phyloP scores from a whole-genome alignment of 2,113 vertebrate genomes.

The Mastomys natalensis region DNA sequence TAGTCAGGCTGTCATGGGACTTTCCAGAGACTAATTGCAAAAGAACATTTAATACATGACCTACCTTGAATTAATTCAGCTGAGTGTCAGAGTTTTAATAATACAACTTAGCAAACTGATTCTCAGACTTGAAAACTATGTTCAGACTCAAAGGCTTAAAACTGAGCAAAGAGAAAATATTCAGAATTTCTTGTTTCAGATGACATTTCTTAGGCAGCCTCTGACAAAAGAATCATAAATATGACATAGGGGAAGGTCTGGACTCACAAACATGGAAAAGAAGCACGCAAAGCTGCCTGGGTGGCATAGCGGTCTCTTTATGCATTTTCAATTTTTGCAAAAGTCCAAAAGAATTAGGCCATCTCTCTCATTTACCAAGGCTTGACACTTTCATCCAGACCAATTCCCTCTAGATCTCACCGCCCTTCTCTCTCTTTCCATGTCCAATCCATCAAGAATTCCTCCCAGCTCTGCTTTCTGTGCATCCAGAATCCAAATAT shows the following conservation, averaged over 20 bases:
- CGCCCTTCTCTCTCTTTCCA: neutral
- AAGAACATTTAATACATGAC: slow-evolving; percentile 50
- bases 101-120: slow-evolving; percentile 8
- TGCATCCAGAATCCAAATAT: neutral
- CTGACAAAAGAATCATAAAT: neutral
- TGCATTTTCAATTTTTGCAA: neutral
- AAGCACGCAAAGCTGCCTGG: neutral
- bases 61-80: slow-evolving; percentile 50
- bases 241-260: neutral
- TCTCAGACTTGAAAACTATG: neutral
- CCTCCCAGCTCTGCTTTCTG: neutral
- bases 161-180: neutral
- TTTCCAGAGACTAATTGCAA: slow-evolving; percentile 67
- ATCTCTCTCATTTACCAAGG: neutral
- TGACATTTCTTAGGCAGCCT: neutral
- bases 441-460: neutral
- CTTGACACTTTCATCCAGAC: neutral
- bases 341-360: neutral
- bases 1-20: slow-evolving; percentile 37
- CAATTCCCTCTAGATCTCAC: neutral
- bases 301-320: neutral
- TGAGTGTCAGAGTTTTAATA: neutral
- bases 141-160: neutral
- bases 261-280: neutral
- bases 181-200: neutral